Conservation (phyloP, 2,113 vertebrate genomes). For the Perognathus longimembris region DNA sequence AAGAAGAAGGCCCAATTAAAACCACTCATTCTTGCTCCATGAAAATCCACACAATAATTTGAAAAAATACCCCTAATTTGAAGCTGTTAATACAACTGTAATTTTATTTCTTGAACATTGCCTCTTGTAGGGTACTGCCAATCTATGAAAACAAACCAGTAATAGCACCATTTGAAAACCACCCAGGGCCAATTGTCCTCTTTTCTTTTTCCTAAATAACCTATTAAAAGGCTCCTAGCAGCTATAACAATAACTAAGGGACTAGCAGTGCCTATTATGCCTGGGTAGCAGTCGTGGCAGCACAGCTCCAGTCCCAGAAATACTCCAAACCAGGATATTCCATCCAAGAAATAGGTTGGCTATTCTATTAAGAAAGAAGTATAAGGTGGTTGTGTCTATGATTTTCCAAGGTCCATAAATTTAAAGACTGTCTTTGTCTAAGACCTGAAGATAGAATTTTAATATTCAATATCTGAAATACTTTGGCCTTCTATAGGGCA, state of each 20-base stretch:
- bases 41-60: conserved; percentile 73
- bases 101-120: conserved; percentile 81
- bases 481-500: not conserved
- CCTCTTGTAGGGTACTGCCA: conserved; percentile 73
- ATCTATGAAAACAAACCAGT: conserved; percentile 82
- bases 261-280: conserved; percentile 70
- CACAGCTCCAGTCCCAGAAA: conserved; percentile 69
- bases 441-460: conserved; percentile 13
- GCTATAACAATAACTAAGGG: conserved; percentile 74
- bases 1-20: conserved; percentile 72
- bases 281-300: conserved; percentile 48
- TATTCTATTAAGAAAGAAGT: conserved; percentile 36
- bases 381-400: conserved; percentile 25
- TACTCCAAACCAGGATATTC: conserved; percentile 49
- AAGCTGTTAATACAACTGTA: conserved; percentile 80
- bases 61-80: conserved; percentile 82
- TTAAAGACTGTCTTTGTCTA: conserved; percentile 43
- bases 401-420: conserved; percentile 18
- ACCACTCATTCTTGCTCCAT: conserved; percentile 56
- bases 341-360: conserved; percentile 41
- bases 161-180: conserved; percentile 80
- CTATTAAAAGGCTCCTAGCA: conserved; percentile 79
- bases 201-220: conserved; percentile 81
- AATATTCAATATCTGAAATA: conserved; percentile 10
- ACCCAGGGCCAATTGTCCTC: conserved; percentile 80